Conservation (phyloP, 92 coral and sea anemone species). For the Ricordea florida region DNA sequence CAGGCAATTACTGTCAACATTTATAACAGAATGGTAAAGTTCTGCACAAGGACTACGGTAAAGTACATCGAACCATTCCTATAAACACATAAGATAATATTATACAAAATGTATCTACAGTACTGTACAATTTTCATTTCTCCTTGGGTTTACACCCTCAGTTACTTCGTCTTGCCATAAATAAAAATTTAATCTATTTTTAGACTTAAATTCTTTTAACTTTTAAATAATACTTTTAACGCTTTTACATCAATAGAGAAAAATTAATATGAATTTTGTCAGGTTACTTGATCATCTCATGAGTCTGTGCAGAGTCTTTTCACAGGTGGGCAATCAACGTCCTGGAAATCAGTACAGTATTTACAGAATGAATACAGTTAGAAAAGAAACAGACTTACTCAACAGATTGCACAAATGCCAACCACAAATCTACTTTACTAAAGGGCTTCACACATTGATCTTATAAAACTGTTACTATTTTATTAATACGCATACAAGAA, state of each 20-base stretch:
- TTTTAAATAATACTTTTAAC: conserved; percentile 1
- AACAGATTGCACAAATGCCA: background rate
- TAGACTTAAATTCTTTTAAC: background rate
- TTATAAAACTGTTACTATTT: no score
- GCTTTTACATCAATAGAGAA: conserved; percentile 1
- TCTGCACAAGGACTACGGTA: no score
- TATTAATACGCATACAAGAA: no score
- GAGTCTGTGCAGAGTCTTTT: conserved; percentile 11
- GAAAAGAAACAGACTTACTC: background rate
- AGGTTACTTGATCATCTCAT: background rate
- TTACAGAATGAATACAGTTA: background rate
- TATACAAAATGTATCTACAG: no score
- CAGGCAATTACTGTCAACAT: no score
- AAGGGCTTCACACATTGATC: no score
- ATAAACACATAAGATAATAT: no score
- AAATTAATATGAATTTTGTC: background rate
- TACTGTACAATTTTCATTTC: no score
- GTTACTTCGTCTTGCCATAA: conserved; percentile 4
- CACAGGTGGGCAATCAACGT: conserved; percentile 2
- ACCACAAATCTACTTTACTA: no score
- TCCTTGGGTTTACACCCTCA: background rate
- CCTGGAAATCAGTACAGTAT: background rate
- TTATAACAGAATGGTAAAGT: no score
- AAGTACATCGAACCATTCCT: no score
- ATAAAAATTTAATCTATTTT: conserved; percentile 17